Base-by-base conservation (phyloP, 2,888 invertebrate species). In the Spodoptera picta region DNA sequence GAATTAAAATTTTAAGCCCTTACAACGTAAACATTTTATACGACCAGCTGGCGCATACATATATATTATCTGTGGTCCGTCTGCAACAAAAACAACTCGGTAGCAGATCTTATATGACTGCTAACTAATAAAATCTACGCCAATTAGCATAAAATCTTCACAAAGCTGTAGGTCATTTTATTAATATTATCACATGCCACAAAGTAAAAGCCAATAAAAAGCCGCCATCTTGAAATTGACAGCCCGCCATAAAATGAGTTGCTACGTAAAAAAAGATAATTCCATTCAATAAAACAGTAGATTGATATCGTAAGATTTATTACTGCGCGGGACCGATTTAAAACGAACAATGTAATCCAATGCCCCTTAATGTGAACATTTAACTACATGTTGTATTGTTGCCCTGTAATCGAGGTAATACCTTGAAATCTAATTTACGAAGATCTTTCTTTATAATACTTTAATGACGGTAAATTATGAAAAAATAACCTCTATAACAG, bases 261-360 rank as follows among this genome's bases (percentile, higher is more conserved):
- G 69, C 63, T 47, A 73, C 60, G 69, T 73, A 70, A 75, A 80
- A 74, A 78, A 58, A 66, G 63, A 69, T 75, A 74, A 80, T 75
- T 72, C 68, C 72, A 76, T 79, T 83, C 77, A 81, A 83, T 82
- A 77, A 77, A 83, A 76, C 62, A 69, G 73, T 69, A 70, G 80
- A 85, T 85, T 77, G 69, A 72, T 81, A 83, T 85, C 83, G 51
- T 66, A 71, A 62, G 73, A 82, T 78, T 79, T 81, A 84, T 73
- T 49, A 71, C 56, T 47, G 62, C 55, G 60, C 65, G 54, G 64
- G 52, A 49, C 59, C 64, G 55, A 62, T 65, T 70, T 61, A 53
- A 57, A 60, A 63, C 52, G 59, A 44, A 77, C 80, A 77, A 80
- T 73, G 79, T 80, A 57, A 69, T 55, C 60, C 51, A 58, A 67